Conservation (phyloP, 1,140 invertebrate genomes). For the Babylonia areolata region DNA sequence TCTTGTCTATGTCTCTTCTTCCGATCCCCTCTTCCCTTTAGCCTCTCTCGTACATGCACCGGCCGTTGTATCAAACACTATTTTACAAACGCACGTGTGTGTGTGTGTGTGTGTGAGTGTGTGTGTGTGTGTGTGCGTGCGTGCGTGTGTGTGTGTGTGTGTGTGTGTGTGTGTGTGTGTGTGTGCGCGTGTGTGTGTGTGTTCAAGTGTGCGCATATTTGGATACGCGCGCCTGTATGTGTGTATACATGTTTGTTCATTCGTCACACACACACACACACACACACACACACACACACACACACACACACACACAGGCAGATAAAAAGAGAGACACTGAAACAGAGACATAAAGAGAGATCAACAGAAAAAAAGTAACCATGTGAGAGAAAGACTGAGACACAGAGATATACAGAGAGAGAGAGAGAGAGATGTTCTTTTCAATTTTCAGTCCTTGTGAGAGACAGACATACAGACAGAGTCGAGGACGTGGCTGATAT, state of each 20-base stretch:
- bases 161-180: background rate
- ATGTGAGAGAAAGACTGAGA: background rate
- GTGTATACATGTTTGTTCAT: conserved; percentile 9
- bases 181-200: background rate
- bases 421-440: conserved; percentile 11
- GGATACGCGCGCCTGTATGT: background rate
- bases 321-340: no score
- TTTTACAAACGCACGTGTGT: no score
- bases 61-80: no score
- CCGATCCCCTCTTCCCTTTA: background rate
- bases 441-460: no score
- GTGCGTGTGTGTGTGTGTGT: background rate
- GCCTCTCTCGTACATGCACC: background rate
- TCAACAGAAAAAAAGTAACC: no score
- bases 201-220: background rate
- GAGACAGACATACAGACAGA: no score
- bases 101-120: background rate
- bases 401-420: background rate
- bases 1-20: background rate
- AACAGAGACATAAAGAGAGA: no score
- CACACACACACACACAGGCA: conserved; percentile 13
- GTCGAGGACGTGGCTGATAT: no score
- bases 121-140: background rate
- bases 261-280: conserved; percentile 3
- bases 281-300: conserved; percentile 9